Conservation (phyloP, 2,113 vertebrate genomes). For the Anolis sagrei region DNA sequence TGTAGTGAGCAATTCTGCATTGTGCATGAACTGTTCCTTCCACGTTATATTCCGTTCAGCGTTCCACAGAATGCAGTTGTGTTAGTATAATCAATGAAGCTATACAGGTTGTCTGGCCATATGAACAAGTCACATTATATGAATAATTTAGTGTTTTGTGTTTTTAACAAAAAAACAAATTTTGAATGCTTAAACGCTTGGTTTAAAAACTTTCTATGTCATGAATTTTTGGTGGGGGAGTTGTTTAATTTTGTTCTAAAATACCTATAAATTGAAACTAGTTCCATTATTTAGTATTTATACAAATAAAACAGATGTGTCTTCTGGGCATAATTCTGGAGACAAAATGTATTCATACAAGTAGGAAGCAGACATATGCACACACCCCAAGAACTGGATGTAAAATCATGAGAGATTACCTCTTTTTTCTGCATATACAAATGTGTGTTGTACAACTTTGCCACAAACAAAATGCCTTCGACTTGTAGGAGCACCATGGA, state of each 20-base stretch:
- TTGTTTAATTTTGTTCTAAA: no score
- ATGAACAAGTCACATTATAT: neutral
- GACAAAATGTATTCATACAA: no score
- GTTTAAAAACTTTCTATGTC: no score
- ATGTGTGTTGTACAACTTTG: neutral
- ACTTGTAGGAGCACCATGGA: no score
- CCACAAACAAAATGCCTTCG: no score
- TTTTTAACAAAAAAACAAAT: neutral
- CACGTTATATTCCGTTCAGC: neutral
- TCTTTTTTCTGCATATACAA: neutral
- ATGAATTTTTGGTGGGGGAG: no score
- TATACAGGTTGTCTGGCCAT: no score
- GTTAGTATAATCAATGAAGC: neutral
- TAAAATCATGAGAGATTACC: neutral
- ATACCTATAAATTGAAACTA: neutral
- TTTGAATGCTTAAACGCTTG: neutral
- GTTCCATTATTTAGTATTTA: neutral
- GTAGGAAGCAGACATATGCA: no score
- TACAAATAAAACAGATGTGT: neutral
- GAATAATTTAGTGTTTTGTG: neutral
- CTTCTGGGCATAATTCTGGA: no score
- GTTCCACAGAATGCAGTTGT: neutral
- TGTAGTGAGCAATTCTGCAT: conserved; percentile 17
- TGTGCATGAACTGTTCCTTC: conserved; percentile 25
- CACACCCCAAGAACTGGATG: no score